A percentile compares a stretch with the other conserved stretches of the same genome.
Evolutionary conservation across 2,797 vertebrate species (phyloP).

Genomic region (Erpetoichthys calabaricus): DNA sequence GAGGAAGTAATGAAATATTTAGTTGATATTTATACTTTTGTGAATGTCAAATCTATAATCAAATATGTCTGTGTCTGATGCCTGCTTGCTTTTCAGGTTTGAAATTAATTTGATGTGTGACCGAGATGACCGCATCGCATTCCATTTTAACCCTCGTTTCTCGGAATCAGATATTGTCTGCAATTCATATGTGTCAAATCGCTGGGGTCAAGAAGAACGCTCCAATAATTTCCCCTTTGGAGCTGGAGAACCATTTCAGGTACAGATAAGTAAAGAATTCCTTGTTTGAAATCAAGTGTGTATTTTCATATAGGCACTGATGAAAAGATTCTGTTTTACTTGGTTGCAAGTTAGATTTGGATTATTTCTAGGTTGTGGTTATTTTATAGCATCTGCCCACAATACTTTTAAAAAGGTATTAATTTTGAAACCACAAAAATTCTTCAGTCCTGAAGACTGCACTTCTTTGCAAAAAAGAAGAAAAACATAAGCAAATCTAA

Average conservation of each 20-base stretch:
- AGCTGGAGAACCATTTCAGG: slow-evolving; percentile 53
- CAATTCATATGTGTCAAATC: slow-evolving; percentile 46
- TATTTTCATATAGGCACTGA: too few species aligned
- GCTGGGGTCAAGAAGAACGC: slow-evolving; percentile 53
- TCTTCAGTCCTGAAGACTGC: too few species aligned
- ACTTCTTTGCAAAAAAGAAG: too few species aligned
- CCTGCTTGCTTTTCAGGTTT: slow-evolving; percentile 36
- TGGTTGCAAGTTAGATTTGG: too few species aligned
- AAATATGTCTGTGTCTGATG: not conserved
- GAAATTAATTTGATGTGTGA: slow-evolving; percentile 58
- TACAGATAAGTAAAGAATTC: slow-evolving; percentile 19
- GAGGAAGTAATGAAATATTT: not conserved
- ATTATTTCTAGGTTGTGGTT: too few species aligned
- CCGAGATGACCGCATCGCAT: slow-evolving; percentile 44
- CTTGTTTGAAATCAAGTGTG: too few species aligned
- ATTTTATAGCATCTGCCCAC: too few species aligned
- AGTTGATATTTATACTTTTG: not conserved
- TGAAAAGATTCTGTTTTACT: too few species aligned
- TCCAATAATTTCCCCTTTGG: slow-evolving; percentile 38
- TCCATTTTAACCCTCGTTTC: slow-evolving; percentile 57
- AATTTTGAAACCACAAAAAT: too few species aligned
- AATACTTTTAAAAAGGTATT: too few species aligned
- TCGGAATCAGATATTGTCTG: slow-evolving; percentile 43
- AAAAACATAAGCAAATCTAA: too few species aligned
- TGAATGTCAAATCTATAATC: not conserved